Evolutionary conservation across 2,113 vertebrate genomes (phyloP).

Genomic region (Catharus minimus): DNA sequence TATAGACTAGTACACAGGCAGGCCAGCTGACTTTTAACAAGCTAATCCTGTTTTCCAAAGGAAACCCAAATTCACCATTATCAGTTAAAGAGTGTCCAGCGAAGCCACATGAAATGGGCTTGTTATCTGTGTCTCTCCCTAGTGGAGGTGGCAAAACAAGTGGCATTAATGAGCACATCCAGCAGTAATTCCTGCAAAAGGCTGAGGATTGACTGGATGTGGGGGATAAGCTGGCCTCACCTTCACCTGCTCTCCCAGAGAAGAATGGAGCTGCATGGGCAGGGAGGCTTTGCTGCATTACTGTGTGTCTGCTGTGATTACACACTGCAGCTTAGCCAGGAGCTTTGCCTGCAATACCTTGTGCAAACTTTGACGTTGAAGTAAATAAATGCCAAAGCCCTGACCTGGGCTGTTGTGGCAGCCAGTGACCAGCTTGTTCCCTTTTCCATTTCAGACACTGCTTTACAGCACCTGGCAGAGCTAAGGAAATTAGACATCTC

Average conservation of each 20-base stretch:
- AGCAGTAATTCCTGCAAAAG: background rate
- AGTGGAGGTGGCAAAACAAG: background rate
- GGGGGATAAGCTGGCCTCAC: conserved; percentile 17
- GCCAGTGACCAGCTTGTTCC: background rate
- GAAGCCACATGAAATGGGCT: background rate
- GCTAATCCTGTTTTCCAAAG: background rate
- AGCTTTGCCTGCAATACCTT: conserved; percentile 21
- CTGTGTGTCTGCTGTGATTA: conserved; percentile 25
- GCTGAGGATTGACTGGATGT: background rate
- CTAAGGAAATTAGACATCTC: conserved; percentile 83
- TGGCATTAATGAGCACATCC: background rate
- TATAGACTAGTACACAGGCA: background rate
- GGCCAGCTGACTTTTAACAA: background rate
- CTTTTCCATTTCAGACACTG: conserved; percentile 68
- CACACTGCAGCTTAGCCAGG: background rate
- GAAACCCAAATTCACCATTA: background rate
- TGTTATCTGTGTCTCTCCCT: background rate
- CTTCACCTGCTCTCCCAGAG: conserved; percentile 30
- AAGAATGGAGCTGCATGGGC: background rate
- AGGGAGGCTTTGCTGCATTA: background rate
- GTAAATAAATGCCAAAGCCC: background rate
- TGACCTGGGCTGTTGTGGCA: background rate
- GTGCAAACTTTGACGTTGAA: background rate
- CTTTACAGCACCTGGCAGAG: conserved; percentile 72
- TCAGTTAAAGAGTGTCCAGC: background rate